Conservation (phyloP, 2,113 vertebrate genomes). For the Gadus chalcogrammus region DNA sequence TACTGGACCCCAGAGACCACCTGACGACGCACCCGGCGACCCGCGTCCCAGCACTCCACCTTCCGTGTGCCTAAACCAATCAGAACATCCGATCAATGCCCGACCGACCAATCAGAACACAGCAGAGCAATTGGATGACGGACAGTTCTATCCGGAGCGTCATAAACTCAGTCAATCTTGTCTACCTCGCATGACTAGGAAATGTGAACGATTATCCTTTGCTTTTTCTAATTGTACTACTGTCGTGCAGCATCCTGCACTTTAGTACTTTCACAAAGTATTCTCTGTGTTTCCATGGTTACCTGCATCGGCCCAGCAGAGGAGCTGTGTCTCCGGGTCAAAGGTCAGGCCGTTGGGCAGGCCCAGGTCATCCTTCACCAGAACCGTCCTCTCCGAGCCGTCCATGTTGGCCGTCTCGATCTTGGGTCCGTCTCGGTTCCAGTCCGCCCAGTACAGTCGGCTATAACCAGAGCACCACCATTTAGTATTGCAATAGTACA, state of each 20-base stretch:
- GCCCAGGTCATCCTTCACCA: conserved; percentile 82
- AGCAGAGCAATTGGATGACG: neutral
- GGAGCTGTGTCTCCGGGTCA: conserved; percentile 76
- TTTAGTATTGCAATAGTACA: neutral
- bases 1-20: conserved; percentile 84
- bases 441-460: conserved; percentile 92
- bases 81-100: neutral
- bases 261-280: no score
- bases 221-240: no score
- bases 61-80: conserved; percentile 77
- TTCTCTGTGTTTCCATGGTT: conserved; percentile 6
- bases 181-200: no score
- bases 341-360: conserved; percentile 89
- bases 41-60: conserved; percentile 85
- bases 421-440: conserved; percentile 91
- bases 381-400: conserved; percentile 80
- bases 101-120: neutral
- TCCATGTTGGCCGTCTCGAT: conserved; percentile 94
- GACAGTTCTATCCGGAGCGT: neutral
- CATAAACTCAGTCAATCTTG: no score
- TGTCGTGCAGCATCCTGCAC: no score
- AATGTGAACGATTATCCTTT: no score
- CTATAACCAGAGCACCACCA: conserved; percentile 55
- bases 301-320: conserved; percentile 98
- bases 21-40: conserved; percentile 67